These are phyloP conservation scores for Hybos culiciformis DNA, from an alignment of 2,888 invertebrate species.

Conservation along the genomic window DNA sequence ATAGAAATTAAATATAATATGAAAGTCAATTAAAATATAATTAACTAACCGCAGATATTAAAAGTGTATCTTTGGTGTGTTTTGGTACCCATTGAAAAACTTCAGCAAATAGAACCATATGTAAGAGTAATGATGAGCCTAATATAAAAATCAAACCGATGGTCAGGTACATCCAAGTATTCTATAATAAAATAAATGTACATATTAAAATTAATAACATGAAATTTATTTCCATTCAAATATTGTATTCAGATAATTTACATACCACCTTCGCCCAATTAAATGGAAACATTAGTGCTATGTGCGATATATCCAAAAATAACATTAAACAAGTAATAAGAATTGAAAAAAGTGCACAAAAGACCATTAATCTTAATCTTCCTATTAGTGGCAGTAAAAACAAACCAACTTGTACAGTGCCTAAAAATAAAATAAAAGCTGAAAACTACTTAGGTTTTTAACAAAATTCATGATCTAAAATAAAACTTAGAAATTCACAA, in stretches of 20 bases:
- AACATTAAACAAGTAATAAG: slow-evolving; percentile 59
- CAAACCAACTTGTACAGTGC: slow-evolving; percentile 60
- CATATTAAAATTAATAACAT: neutral
- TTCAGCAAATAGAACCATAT: slow-evolving; percentile 51
- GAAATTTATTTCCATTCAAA: no score
- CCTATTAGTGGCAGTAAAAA: slow-evolving; percentile 64
- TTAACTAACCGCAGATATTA: slow-evolving; percentile 47
- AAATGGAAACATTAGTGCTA: slow-evolving; percentile 63
- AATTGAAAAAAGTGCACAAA: slow-evolving; percentile 60
- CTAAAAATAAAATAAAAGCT: no score
- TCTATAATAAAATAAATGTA: slow-evolving; percentile 34
- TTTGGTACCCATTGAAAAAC: slow-evolving; percentile 55
- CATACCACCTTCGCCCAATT: slow-evolving; percentile 68
- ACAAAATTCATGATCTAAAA: no score
- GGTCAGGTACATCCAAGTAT: slow-evolving; percentile 58
- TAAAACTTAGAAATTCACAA: no score
- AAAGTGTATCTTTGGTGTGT: slow-evolving; percentile 55
- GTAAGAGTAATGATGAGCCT: slow-evolving; percentile 54
- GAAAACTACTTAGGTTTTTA: no score
- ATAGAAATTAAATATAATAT: slow-evolving; percentile 1
- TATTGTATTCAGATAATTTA: slow-evolving; percentile 15
- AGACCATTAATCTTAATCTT: slow-evolving; percentile 61
- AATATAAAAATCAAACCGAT: slow-evolving; percentile 57
- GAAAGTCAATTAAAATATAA: neutral
- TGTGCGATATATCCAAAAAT: slow-evolving; percentile 66